Percentiles rank a stretch among this genome's conserved stretches.
phyloP scores from a whole-genome alignment of 2,797 vertebrate genomes.

The Mareca strepera region DNA sequence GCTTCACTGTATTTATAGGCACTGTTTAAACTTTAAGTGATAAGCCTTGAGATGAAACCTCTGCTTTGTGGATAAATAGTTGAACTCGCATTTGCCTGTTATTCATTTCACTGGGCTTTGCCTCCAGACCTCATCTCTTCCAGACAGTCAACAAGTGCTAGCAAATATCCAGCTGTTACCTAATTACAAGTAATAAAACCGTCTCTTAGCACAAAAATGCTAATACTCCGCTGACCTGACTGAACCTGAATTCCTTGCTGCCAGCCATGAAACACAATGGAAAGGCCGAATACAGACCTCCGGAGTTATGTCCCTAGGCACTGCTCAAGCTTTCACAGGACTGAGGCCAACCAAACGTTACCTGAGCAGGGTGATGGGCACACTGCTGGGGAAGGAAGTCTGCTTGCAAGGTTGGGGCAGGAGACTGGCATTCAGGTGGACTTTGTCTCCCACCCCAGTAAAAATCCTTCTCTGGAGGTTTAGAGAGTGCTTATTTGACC shows the following conservation, averaged over 20 bases:
- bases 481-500: neutral
- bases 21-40: neutral
- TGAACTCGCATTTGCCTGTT: neutral
- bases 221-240: neutral
- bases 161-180: conserved; percentile 21
- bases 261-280: neutral
- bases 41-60: neutral
- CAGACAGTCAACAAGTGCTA: conserved; percentile 20
- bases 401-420: rapidly evolving
- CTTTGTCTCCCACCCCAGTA: neutral
- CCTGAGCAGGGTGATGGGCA: rapidly evolving
- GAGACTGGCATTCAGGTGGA: neutral
- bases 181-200: conserved; percentile 7
- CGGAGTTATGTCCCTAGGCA: neutral
- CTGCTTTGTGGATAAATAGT: neutral
- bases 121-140: neutral
- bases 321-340: neutral
- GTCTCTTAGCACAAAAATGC: neutral
- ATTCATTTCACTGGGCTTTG: neutral
- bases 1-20: neutral
- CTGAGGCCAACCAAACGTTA: neutral
- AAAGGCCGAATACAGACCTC: neutral
- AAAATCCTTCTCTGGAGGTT: neutral
- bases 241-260: neutral
- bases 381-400: neutral